Evolutionary conservation across 2,888 invertebrate genomes (phyloP).

Genomic region (Trissolcus brochymenae): DNA sequence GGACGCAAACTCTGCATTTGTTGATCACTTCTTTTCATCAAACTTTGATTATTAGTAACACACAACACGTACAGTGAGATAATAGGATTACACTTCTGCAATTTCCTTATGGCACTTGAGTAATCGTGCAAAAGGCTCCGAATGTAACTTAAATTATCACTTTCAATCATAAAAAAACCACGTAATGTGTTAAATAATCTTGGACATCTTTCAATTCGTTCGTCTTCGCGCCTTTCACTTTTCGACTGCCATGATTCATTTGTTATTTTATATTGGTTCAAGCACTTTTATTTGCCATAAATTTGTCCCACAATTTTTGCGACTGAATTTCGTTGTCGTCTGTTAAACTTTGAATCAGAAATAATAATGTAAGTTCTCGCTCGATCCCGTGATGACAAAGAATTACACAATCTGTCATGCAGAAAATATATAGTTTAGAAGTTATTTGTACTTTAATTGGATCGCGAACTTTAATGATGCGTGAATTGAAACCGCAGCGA

Average conservation of each 20-base stretch:
- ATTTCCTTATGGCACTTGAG: slow-evolving; percentile 21
- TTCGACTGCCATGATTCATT: neutral
- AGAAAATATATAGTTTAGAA: too few species aligned
- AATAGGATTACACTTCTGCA: slow-evolving; percentile 11
- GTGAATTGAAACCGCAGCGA: neutral
- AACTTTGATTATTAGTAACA: slow-evolving; percentile 18
- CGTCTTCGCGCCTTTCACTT: neutral
- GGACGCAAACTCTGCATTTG: too few species aligned
- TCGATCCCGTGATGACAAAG: too few species aligned
- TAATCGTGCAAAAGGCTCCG: slow-evolving; percentile 15
- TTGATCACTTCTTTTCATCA: slow-evolving; percentile 40
- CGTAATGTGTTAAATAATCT: slow-evolving; percentile 17
- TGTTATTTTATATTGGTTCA: too few species aligned
- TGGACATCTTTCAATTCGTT: slow-evolving; percentile 1
- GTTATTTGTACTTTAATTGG: too few species aligned
- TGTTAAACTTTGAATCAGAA: too few species aligned
- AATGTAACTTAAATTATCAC: slow-evolving; percentile 13
- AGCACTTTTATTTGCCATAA: too few species aligned
- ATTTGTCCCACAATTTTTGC: too few species aligned
- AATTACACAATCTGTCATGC: too few species aligned
- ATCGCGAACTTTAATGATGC: too few species aligned
- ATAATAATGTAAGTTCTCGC: too few species aligned
- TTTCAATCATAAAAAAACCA: slow-evolving; percentile 4
- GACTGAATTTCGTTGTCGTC: too few species aligned
- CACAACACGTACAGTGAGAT: slow-evolving; percentile 24